Base-by-base conservation (phyloP, 2,113 vertebrate genomes). In the Actenoides lindsayi region DNA sequence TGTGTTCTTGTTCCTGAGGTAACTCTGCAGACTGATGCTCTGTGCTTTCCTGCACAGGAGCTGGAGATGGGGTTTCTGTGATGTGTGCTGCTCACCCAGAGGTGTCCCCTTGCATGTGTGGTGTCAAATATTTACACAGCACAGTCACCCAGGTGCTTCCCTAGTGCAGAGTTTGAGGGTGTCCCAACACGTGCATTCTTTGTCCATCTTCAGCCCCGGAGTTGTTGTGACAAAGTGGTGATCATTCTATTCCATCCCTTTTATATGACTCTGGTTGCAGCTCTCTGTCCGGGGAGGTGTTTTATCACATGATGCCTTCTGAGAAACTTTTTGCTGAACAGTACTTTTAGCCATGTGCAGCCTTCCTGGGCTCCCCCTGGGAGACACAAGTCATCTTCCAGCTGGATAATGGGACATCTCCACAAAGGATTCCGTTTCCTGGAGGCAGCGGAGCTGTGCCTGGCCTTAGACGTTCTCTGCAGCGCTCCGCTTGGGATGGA, bases 341-440 rank as follows among this genome's bases (percentile, higher is more conserved):
- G 85, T 86, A 51, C 64, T 97, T 94, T 35, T 50, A 90, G 76
- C 54, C 48, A 18, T 87, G 80, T 60, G 10, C 91, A 87, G 81
- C 42, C 30, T 79, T 81, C 80, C 24, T 46, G 20, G 62, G 41
- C 70, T 89, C 28, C 87, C 83, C 56, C 8, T 67, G 77, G 91
- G 95, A 93, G 76, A 82, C 71, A 33, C 19, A 82, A 82, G 57
- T 93, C 89, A 87, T 96, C 77, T 86, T 96, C 94, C 95, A 89
- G 91, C 92, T 96, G 94, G 89, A 94, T 91, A 74, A 89, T 2
- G 0, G 89, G 68, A 33, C 79, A 83, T 81, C 60, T 94, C 69
- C 81, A 78, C 73, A 79, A 93, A 93, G 78, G 84, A 94, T 96
- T 95, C 57, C 37, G 1, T 96, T 96, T 97, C 93, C 91, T 94